phyloP scores from a whole-genome alignment of 2,113 vertebrate species.

The Marcusenius ussheri region DNA sequence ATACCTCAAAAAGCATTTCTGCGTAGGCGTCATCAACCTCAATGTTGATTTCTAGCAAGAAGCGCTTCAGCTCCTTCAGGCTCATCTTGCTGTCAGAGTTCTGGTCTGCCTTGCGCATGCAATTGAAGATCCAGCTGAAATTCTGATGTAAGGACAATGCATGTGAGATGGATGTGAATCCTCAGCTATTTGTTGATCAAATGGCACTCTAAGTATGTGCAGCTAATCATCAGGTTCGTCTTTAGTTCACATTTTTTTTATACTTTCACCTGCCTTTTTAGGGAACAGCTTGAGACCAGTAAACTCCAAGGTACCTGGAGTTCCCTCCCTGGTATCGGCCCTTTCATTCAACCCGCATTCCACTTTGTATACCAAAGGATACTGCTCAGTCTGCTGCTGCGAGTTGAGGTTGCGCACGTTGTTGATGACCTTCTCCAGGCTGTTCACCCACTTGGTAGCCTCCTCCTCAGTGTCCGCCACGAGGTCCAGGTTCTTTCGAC shows the following conservation, averaged over 20 bases:
- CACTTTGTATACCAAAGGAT: slow-evolving; percentile 66
- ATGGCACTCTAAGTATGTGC: background rate
- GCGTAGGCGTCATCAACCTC: slow-evolving; percentile 77
- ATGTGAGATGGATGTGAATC: background rate
- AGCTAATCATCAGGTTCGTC: background rate
- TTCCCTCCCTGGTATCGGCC: background rate
- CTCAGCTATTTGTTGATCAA: background rate
- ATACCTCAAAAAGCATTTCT: slow-evolving; percentile 80
- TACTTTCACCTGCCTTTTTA: background rate
- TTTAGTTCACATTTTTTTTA: background rate
- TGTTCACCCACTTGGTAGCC: slow-evolving; percentile 76
- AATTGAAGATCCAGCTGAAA: slow-evolving; percentile 86
- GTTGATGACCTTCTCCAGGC: slow-evolving; percentile 72
- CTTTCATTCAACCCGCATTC: background rate
- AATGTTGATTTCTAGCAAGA: slow-evolving; percentile 82
- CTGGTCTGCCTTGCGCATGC: slow-evolving; percentile 82
- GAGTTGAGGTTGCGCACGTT: slow-evolving; percentile 66
- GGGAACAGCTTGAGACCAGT: background rate
- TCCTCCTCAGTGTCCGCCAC: slow-evolving; percentile 72
- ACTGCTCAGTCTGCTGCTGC: slow-evolving; percentile 82
- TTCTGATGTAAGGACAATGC: slow-evolving; percentile 58
- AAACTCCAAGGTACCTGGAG: background rate
- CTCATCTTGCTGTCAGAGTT: slow-evolving; percentile 87
- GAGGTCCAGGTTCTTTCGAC: slow-evolving; percentile 82
- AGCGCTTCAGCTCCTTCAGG: slow-evolving; percentile 78